phyloP scores from a whole-genome alignment of 37 sponge, comb jelly and placozoan species.

The Diacarnus erythraeanus region DNA sequence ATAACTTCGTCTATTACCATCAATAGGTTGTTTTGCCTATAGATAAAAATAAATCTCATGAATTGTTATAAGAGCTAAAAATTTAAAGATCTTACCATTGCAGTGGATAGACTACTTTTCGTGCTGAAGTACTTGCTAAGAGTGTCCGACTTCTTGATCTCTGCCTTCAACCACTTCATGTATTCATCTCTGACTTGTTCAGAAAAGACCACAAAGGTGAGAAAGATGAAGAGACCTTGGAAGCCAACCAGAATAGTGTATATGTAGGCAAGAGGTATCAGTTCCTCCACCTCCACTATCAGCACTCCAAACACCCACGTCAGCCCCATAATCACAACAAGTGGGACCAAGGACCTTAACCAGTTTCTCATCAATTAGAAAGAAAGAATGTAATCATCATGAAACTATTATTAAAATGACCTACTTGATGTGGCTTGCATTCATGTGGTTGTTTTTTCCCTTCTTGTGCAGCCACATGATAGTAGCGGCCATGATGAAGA shows the following conservation, averaged over 20 bases:
- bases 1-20: too few species aligned
- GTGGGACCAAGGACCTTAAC: constrained; percentile 37
- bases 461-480: constrained; percentile 44
- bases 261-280: constrained; percentile 38
- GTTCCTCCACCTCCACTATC: constrained; percentile 7
- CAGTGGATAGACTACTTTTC: too few species aligned
- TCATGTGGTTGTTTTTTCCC: background rate
- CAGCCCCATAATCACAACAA: constrained; percentile 59
- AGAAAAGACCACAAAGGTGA: constrained; percentile 39
- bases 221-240: constrained; percentile 52
- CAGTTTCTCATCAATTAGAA: constrained; percentile 16
- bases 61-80: too few species aligned
- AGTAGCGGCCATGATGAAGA: constrained; percentile 47
- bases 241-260: constrained; percentile 44
- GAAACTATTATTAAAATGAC: too few species aligned
- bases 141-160: constrained; percentile 16
- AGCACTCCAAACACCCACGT: constrained; percentile 55
- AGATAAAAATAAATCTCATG: too few species aligned
- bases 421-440: background rate
- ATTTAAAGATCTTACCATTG: too few species aligned
- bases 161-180: constrained; percentile 32
- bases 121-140: constrained; percentile 27
- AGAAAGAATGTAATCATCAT: background rate
- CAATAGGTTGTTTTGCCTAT: too few species aligned
- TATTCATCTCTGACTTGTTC: constrained; percentile 27